Conservation (phyloP, 2,113 vertebrate genomes). For the Montifringilla adamsi region DNA sequence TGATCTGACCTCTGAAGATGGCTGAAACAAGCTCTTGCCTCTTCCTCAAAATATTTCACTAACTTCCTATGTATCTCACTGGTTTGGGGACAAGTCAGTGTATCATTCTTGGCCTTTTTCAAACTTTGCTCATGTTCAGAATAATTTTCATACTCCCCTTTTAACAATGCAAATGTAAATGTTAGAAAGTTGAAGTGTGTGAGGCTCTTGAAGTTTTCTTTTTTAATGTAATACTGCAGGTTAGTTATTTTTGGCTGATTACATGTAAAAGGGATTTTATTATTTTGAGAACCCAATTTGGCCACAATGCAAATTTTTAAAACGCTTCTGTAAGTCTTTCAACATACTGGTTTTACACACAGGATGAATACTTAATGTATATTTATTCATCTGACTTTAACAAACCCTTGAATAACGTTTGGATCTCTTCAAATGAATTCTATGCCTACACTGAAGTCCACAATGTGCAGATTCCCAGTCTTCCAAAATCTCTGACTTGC, state of each 20-base stretch:
- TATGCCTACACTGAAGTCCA: not conserved
- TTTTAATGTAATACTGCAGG: not conserved
- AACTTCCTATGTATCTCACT: not conserved
- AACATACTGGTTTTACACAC: not conserved
- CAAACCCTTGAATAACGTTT: not conserved
- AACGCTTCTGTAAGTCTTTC: not conserved
- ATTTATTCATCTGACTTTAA: not conserved
- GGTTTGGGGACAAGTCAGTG: not conserved
- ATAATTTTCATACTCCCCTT: not conserved
- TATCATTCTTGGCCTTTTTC: not conserved
- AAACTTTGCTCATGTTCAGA: not conserved
- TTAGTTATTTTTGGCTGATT: not conserved
- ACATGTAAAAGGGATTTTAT: not conserved
- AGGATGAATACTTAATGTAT: not conserved
- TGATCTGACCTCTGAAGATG: not conserved
- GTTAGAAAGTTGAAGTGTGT: not conserved
- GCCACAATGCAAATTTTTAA: too few relatives aligned
- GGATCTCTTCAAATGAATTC: not conserved
- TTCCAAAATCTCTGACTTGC: not conserved
- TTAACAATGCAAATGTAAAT: not conserved
- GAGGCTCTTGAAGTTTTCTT: not conserved
- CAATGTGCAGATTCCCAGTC: not conserved
- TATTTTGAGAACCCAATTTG: not conserved
- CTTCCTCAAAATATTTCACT: not conserved
- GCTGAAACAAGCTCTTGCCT: not conserved